Base-by-base conservation (phyloP, 2,888 invertebrate species). In the Antheraea yamamai region DNA sequence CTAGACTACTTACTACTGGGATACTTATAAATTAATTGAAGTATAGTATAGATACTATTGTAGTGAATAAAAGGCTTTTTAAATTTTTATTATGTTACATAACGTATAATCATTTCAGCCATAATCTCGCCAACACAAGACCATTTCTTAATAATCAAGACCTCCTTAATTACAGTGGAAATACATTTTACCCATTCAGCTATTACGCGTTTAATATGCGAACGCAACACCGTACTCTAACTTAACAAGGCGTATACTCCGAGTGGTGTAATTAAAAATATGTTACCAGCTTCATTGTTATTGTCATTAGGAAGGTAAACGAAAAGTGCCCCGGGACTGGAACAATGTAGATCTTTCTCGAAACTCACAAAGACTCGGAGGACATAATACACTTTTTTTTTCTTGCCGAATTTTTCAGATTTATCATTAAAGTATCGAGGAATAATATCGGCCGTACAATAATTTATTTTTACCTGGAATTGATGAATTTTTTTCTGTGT, bases 261-360 rank as follows among this genome's bases (percentile, higher is more conserved):
- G 64, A 79, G 78, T 79, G 78, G 75, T 78, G 81, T 81, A 83
- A 82, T 83, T 83, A 83, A 83, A 81, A 83, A 79, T 81, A 80
- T 78, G 81, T 66, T 66, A 66, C 64, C 30, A 26, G 26, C 26
- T 66, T 79, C 76, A 75, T 64, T 77, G 77, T 79, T 73, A 71
- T 77, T 77, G 73, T 74, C 75, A 78, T 78, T 79, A 73, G 66
- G 74, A 78, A 76, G 75, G 70, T 51, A 55, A 30, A 74, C 26
- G 77, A 78, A 82, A 78, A 78, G 64, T 72, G 74, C 76, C 72
- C 71, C 71, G 72, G 78, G 72, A 64, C 51, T 20, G 58, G 58
- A 18, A 20, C 35, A 55, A 39, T n/a, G 66, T 39, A 74, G 30
- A 74, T 23, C 52, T 70, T 70, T 35, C 18, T 4, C 58, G 30